Conservation (phyloP, 2,113 vertebrate genomes). For the Procavia capensis region DNA sequence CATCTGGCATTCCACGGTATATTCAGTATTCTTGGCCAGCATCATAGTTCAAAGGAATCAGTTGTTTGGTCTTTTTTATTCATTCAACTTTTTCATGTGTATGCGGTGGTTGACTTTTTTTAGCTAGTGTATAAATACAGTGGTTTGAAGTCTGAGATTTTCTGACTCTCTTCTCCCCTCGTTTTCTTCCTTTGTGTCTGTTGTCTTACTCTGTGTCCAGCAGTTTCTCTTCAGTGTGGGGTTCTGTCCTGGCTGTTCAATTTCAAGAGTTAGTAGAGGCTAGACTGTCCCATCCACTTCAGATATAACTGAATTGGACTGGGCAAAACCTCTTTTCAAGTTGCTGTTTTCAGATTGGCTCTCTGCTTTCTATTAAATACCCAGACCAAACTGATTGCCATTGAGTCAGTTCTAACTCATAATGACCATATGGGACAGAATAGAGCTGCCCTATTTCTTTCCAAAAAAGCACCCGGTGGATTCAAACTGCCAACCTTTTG, state of each 20-base stretch:
- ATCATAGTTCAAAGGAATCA: no score
- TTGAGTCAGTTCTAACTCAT: no score
- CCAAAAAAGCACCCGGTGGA: no score
- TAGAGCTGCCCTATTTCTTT: no score
- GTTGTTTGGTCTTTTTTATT: no score
- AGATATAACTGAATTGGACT: neutral
- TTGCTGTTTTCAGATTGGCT: neutral
- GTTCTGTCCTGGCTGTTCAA: neutral
- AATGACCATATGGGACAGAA: no score
- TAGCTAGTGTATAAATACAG: neutral
- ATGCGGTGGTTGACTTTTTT: neutral
- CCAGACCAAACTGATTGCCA: no score
- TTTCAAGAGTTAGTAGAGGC: neutral
- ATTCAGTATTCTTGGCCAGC: no score
- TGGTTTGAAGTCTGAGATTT: constrained; percentile 28
- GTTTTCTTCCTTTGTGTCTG: neutral
- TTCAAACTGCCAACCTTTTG: no score
- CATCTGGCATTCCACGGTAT: no score
- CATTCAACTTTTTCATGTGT: no score
- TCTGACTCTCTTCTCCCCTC: neutral
- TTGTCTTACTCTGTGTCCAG: neutral
- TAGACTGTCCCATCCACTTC: neutral
- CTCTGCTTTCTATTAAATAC: constrained; percentile 8
- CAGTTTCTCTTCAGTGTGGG: neutral
- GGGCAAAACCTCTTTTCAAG: neutral